Evolutionary conservation across 1,140 invertebrate species (phyloP).

Genomic region (Phenacoccus solenopsis): DNA sequence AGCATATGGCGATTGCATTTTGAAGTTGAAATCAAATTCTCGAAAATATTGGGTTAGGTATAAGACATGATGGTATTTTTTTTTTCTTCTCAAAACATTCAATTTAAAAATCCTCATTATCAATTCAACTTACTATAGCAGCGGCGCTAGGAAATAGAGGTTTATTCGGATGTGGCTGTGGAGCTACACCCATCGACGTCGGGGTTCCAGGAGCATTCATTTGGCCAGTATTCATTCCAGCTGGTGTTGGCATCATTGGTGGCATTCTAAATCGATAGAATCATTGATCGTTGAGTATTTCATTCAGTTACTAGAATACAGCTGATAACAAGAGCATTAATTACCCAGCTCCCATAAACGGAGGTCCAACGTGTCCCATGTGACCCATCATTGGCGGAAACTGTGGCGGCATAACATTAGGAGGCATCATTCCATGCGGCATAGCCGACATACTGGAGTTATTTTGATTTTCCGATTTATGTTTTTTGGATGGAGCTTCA

Average conservation of each 20-base stretch:
- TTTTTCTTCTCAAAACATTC: too few relatives aligned
- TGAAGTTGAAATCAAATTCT: too few relatives aligned
- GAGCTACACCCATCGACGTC: conserved; percentile 28
- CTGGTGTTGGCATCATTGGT: conserved; percentile 27
- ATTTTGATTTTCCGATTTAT: conserved; percentile 44
- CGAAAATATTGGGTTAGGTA: too few relatives aligned
- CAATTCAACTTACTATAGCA: conserved; percentile 36
- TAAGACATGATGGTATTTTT: too few relatives aligned
- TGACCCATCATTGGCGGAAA: conserved; percentile 51
- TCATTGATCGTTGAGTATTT: not conserved
- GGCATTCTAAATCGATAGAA: conserved; percentile 39
- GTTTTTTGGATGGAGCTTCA: conserved; percentile 62
- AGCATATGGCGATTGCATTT: too few relatives aligned
- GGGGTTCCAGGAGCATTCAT: conserved; percentile 38
- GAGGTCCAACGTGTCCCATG: conserved; percentile 50
- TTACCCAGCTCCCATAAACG: conserved; percentile 51
- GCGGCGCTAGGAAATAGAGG: conserved; percentile 64
- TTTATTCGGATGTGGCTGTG: conserved; percentile 32
- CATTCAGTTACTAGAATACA: conserved; percentile 5
- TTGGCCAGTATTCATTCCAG: conserved; percentile 40
- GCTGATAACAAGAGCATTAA: not conserved
- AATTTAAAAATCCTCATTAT: too few relatives aligned
- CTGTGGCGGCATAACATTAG: conserved; percentile 43
- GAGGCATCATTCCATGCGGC: conserved; percentile 40
- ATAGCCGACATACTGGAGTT: conserved; percentile 35